A percentile compares a stretch with the other conserved stretches of the same genome.
These are phyloP conservation scores for Capromys pilorides DNA, from an alignment of 2,797 vertebrate species.

Conservation along the genomic window DNA sequence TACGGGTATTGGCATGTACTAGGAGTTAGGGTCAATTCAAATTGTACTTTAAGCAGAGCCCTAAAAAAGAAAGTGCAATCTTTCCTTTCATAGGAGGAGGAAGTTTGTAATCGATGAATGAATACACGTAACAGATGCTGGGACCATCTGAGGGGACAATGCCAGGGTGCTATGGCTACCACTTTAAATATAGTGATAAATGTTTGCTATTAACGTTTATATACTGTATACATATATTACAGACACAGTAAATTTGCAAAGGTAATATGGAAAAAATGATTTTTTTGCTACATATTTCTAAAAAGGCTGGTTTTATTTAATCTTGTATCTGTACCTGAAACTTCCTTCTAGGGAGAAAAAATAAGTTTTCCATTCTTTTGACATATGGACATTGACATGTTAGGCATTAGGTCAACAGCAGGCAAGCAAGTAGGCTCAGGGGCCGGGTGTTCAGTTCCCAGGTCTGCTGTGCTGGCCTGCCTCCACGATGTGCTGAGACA, in stretches of 20 bases:
- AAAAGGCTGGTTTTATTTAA: not conserved
- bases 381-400: not conserved
- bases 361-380: conserved; percentile 37
- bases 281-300: not conserved
- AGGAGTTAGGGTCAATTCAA: not conserved
- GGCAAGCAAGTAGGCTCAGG: too few species aligned
- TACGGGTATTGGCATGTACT: not conserved
- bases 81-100: conserved; percentile 42
- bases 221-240: not conserved
- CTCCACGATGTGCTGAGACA: not conserved
- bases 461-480: too few species aligned
- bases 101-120: conserved; percentile 71
- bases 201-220: not conserved
- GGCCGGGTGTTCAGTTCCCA: too few species aligned
- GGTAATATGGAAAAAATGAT: not conserved
- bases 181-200: conserved; percentile 43
- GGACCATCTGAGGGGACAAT: conserved; percentile 71
- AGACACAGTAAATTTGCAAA: conserved; percentile 12
- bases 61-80: conserved; percentile 12
- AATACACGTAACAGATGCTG: conserved; percentile 46
- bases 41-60: conserved; percentile 23
- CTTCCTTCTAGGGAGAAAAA: not conserved
- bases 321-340: conserved; percentile 5
- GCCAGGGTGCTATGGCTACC: conserved; percentile 50
- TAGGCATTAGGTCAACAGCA: not conserved